These are phyloP conservation scores for Tringa solitaria DNA, from an alignment of 2,113 vertebrate genomes.

Conservation along the genomic window DNA sequence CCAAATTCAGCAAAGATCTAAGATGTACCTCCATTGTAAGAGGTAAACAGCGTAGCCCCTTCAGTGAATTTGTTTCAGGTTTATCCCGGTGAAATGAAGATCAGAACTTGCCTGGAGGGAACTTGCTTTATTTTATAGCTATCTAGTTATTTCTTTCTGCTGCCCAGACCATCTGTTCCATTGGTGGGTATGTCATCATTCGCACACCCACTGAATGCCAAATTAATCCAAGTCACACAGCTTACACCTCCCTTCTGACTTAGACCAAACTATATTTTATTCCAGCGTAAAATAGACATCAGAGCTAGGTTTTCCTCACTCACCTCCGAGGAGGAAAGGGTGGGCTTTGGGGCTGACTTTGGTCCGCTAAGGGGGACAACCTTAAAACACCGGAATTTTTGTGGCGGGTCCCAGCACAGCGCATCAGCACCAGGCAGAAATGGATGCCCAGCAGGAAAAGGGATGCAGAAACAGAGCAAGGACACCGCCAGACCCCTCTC, in stretches of 20 bases:
- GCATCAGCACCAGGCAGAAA: neutral
- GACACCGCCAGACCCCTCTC: neutral
- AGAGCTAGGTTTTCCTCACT: constrained; percentile 1
- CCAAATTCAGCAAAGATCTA: neutral
- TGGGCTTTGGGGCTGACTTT: neutral
- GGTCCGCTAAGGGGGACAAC: neutral
- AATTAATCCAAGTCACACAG: constrained; percentile 64
- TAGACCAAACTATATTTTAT: constrained; percentile 50
- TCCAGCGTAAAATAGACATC: neutral
- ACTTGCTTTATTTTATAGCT: constrained; percentile 34
- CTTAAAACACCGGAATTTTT: neutral
- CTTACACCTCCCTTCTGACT: constrained; percentile 52
- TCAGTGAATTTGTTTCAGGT: neutral
- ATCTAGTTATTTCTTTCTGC: constrained; percentile 49
- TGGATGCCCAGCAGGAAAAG: neutral
- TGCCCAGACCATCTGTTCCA: constrained; percentile 62
- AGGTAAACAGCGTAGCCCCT: neutral
- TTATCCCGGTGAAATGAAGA: neutral
- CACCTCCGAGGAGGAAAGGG: neutral
- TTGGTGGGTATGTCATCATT: constrained; percentile 51
- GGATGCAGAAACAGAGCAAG: neutral
- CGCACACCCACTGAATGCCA: constrained; percentile 59
- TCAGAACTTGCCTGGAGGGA: neutral
- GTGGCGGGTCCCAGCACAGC: rapidly evolving
- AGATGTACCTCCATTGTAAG: neutral